phyloP scores from a whole-genome alignment of 2,113 vertebrate species.

The Gobius niger region DNA sequence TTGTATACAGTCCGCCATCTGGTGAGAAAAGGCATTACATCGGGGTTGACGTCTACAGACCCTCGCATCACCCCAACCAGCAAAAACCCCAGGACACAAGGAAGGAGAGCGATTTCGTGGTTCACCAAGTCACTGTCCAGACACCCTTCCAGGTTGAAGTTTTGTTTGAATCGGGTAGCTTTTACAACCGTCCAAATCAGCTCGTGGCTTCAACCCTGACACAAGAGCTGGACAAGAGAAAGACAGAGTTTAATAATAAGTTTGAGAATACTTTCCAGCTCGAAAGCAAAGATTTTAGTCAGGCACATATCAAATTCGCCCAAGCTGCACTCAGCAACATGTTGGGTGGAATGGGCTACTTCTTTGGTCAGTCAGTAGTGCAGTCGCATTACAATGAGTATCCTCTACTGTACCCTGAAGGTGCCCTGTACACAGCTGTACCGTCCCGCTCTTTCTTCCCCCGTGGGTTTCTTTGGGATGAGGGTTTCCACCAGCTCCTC shows the following conservation, averaged over 20 bases:
- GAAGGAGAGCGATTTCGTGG: slow-evolving; percentile 79
- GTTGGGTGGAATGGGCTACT: slow-evolving; percentile 91
- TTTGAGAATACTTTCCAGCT: slow-evolving; percentile 85
- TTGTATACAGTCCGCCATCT: slow-evolving; percentile 77
- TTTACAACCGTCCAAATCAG: slow-evolving; percentile 62
- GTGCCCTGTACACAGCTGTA: slow-evolving; percentile 85
- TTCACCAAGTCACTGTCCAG: slow-evolving; percentile 90
- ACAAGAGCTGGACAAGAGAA: slow-evolving; percentile 72
- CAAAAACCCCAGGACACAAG: slow-evolving; percentile 65
- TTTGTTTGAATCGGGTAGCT: slow-evolving; percentile 88
- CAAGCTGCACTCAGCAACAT: slow-evolving; percentile 88
- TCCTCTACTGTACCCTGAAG: slow-evolving; percentile 72
- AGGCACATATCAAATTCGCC: slow-evolving; percentile 78
- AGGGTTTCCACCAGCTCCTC: slow-evolving; percentile 94
- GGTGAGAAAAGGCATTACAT: slow-evolving; percentile 80
- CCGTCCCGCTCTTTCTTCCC: slow-evolving; percentile 97
- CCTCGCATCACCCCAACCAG: slow-evolving; percentile 70
- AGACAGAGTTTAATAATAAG: slow-evolving; percentile 73
- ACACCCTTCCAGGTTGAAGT: slow-evolving; percentile 84
- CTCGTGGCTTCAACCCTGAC: slow-evolving; percentile 78
- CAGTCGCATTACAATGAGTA: slow-evolving; percentile 74
- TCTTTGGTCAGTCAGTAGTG: slow-evolving; percentile 86
- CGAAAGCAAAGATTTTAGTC: slow-evolving; percentile 75
- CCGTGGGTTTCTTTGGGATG: slow-evolving; percentile 95
- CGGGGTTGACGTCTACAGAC: slow-evolving; percentile 74